phyloP scores from a whole-genome alignment of 2,797 vertebrate genomes.

The Tarsius wallacei region DNA sequence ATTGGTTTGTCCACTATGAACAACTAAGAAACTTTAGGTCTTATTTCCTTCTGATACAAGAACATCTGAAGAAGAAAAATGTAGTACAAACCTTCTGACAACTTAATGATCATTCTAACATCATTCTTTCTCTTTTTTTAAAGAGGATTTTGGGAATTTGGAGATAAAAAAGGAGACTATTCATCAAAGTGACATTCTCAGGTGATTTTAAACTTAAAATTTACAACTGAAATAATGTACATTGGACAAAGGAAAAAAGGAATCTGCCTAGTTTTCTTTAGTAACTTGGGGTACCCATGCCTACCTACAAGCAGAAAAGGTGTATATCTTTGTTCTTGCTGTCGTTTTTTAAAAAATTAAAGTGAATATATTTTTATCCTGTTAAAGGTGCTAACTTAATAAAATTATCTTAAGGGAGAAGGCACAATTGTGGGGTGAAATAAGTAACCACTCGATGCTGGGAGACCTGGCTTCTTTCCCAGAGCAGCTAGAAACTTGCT shows the following conservation, averaged over 20 bases:
- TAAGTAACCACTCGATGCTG: background rate
- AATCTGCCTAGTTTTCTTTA: background rate
- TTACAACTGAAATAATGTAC: conserved; percentile 1
- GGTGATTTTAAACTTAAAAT: conserved; percentile 73
- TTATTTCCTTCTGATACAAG: background rate
- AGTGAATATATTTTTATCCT: background rate
- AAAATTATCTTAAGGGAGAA: background rate
- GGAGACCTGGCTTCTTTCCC: background rate
- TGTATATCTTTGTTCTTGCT: background rate
- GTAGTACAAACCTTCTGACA: background rate
- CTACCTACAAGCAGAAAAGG: background rate
- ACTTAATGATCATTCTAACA: background rate
- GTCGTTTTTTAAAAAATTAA: background rate
- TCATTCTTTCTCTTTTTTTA: conserved; percentile 12
- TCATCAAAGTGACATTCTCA: conserved; percentile 67
- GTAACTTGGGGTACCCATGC: background rate
- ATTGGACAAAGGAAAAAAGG: background rate
- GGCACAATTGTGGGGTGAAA: background rate
- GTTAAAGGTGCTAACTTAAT: background rate
- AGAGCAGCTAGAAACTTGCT: background rate
- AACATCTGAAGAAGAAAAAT: conserved; percentile 26
- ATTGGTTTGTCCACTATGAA: conserved; percentile 6
- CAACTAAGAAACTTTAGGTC: background rate
- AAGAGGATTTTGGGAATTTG: conserved; percentile 65
- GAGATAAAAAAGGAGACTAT: conserved; percentile 50